Base-by-base conservation (phyloP, 2,113 vertebrate species). In the Mellivora capensis region DNA sequence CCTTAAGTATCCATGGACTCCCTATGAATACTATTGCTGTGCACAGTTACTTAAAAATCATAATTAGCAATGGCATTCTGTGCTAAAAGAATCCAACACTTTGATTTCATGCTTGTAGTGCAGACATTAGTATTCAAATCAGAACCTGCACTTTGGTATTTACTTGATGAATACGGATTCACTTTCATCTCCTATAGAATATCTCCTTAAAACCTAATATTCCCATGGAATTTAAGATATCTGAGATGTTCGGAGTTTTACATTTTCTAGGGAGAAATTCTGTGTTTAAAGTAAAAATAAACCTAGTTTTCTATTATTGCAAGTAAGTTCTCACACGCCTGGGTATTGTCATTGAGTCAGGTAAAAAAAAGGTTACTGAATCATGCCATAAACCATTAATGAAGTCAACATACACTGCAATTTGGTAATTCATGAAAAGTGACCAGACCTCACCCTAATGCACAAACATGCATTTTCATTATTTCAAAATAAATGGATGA, bases 141-240 rank as follows among this genome's bases (percentile, higher is more conserved):
- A 97, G 77, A 4, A 44, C 64, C 94, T 96, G 69, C 67, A 96
- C 54, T 86, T 92, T 37, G 64, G 42, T 84, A 67, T 96, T 98
- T 97, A 87, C 29, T 95, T 90, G 97, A 96, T 92, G 79, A 97
- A 95, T 87, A 81, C 37, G 67, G 97, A 96, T 97, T 82, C 61
- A 97, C 67, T 97, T 97, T 87, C 2, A 27, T 82, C 92, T 96
- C 82, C 47, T 94, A 27, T 49, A 25, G 20, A 49, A 34, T 44
- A 39, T 85, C 57, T 54, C 13, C 71, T 42, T 42, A 80, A 90
- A 49, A 95, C 52, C 31, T 57, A 80, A 69, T 57, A 94, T 59
- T 62, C n/a, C 79, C n/a, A 27, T 39, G 42, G 12, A 87, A 96
- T 34, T 20, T 64, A 82, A 90, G 9, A 57, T 77, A 96, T 47